Evolutionary conservation across 2,113 vertebrate species (phyloP), one percentile per base, ranked within the genome.

Genomic region (Proterorhinus semilunaris): DNA sequence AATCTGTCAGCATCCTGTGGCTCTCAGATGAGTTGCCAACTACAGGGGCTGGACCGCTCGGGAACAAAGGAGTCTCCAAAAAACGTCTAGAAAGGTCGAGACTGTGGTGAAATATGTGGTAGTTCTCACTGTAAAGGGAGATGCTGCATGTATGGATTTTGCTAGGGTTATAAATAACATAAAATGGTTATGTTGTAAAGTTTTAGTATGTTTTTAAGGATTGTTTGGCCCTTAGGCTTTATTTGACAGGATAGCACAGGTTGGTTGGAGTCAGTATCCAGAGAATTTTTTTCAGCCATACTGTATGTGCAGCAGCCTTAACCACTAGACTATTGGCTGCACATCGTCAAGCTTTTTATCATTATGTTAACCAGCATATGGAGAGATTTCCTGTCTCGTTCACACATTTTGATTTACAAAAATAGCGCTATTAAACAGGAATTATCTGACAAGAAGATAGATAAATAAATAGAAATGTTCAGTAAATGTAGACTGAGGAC

Each of bases 21-120:
- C 76, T 80, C 83, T 92, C 83, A 89, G 91, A 92, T 90, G 89
- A 76, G 83, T 78, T 92, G 92, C 92, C 92, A 93, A 90, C 75
- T 80, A 85, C 87, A 83, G 84, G 73, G 83, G 79, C 81, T 45
- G 72, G 73, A 76, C 76, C 9, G 45, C 54, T 61, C 17, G 36
- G 74, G 72, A 79, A 87, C 75, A 82, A 88, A 89, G 80, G 72
- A 71, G 21, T 65, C 72, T 76, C 66, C 53, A 81, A 84, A 80
- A 75, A 61, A 85, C 76, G 85, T 65, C 84, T 83, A 80, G 87
- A 75, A 55, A 45, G 66, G 75, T 17, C 57, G 21, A 47, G 79
- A 81, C 74, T 70, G 81, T 46, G 68, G 62, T 79, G 74, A 83
- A 81, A 83, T 83, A 74, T 83, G 83, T 89, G 87, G 90, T 87